These are phyloP conservation scores for Rhynchotus rufescens DNA, from an alignment of 2,797 vertebrate genomes.

Conservation along the genomic window DNA sequence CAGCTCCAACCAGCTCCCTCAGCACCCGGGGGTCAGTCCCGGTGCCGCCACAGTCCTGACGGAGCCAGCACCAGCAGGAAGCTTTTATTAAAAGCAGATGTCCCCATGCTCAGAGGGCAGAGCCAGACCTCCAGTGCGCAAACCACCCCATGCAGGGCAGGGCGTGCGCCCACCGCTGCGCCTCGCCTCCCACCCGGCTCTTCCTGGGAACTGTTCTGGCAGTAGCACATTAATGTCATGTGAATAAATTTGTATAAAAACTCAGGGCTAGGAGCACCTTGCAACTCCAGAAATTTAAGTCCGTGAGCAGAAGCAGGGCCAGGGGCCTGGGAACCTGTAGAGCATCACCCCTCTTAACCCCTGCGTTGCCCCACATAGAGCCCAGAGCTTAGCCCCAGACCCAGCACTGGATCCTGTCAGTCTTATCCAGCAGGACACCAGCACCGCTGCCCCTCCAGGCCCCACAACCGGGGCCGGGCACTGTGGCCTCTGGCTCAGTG, in stretches of 20 bases:
- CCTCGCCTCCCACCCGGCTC: not conserved
- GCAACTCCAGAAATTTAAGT: rapidly evolving
- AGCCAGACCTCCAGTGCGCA: not conserved
- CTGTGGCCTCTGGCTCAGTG: not conserved
- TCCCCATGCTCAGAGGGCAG: not conserved
- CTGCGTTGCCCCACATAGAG: not conserved
- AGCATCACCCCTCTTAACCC: not conserved
- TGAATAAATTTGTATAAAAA: conserved; percentile 49
- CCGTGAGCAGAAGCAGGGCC: not conserved
- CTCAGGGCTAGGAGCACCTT: not conserved
- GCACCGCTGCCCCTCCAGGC: not conserved
- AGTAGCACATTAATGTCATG: conserved; percentile 13
- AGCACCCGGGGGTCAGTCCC: not conserved
- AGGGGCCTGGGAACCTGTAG: not conserved
- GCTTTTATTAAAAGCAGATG: not conserved
- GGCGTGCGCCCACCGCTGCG: rapidly evolving
- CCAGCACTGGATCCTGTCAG: not conserved
- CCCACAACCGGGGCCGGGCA: not conserved
- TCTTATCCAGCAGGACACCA: not conserved
- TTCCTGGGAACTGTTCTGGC: conserved; percentile 3
- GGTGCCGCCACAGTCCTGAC: not conserved
- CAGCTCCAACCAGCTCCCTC: rapidly evolving
- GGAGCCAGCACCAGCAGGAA: not conserved
- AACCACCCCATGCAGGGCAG: rapidly evolving
- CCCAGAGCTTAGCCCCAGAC: not conserved